Percentiles rank a stretch among this genome's conserved stretches.
These are phyloP conservation scores for Scaptomyza graminum DNA, from an alignment of 1,140 invertebrate genomes.

Conservation along the genomic window DNA sequence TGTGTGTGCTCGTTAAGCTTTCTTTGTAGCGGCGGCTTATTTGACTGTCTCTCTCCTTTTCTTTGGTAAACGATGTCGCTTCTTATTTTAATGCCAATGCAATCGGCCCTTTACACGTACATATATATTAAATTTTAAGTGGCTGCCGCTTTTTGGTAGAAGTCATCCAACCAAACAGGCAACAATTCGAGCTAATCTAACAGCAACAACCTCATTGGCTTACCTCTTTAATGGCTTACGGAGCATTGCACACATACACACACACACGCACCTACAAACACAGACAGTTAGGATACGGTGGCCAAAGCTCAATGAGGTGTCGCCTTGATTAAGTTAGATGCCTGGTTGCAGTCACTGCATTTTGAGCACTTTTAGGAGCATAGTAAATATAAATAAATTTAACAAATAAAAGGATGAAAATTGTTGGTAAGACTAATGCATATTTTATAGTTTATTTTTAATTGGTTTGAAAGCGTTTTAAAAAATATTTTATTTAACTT, in stretches of 20 bases:
- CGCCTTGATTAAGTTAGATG: conserved; percentile 71
- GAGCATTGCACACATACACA: conserved; percentile 55
- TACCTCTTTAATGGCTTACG: conserved; percentile 66
- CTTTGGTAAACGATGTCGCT: conserved; percentile 26
- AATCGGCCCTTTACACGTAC: conserved; percentile 44
- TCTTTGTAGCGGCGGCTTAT: conserved; percentile 41
- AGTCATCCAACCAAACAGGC: conserved; percentile 16
- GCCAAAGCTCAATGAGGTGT: conserved; percentile 78
- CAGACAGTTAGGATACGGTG: conserved; percentile 55
- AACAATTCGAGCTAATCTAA: conserved; percentile 7
- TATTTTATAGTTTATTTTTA: too few relatives aligned
- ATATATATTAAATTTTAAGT: conserved; percentile 70
- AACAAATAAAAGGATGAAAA: not conserved
- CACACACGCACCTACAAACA: conserved; percentile 10
- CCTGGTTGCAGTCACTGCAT: conserved; percentile 36
- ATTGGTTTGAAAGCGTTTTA: too few relatives aligned
- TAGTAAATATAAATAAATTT: not conserved
- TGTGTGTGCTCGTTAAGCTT: conserved; percentile 66
- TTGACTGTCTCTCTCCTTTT: conserved; percentile 14
- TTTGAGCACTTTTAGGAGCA: conserved; percentile 5
- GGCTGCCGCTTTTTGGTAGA: conserved; percentile 37
- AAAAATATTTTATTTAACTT: too few relatives aligned
- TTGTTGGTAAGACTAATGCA: too few relatives aligned
- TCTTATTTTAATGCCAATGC: conserved; percentile 54
- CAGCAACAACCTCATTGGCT: conserved; percentile 32